Percentiles rank a stretch among this genome's conserved stretches.
These are phyloP conservation scores for Cranoglanis bouderius DNA, from an alignment of 2,113 vertebrate genomes.

Conservation along the genomic window DNA sequence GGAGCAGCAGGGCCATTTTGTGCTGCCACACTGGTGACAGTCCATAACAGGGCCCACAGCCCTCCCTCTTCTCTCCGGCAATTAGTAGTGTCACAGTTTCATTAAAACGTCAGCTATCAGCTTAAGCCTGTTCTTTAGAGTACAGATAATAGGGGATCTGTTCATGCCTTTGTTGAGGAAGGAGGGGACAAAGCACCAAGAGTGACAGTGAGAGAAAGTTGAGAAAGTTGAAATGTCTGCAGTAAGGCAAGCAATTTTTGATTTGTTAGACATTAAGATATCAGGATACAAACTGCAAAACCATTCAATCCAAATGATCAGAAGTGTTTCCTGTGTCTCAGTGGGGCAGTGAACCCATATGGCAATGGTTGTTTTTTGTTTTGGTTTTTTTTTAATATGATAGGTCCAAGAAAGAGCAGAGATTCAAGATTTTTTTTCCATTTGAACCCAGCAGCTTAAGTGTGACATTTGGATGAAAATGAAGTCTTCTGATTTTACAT, in stretches of 20 bases:
- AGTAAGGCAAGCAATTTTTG: neutral
- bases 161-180: constrained; percentile 34
- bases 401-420: constrained; percentile 38
- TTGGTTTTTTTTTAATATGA: neutral
- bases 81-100: constrained; percentile 80
- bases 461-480: constrained; percentile 46
- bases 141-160: constrained; percentile 51
- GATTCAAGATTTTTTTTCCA: constrained; percentile 3
- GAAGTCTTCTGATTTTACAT: constrained; percentile 5
- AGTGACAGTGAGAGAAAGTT: constrained; percentile 21
- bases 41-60: constrained; percentile 65
- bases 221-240: constrained; percentile 9
- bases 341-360: neutral
- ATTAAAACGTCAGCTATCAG: constrained; percentile 79
- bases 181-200: neutral
- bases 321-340: neutral
- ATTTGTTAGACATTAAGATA: neutral
- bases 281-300: neutral
- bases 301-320: neutral
- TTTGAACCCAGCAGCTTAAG: constrained; percentile 37
- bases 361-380: too few relatives aligned
- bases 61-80: constrained; percentile 70
- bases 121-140: constrained; percentile 50
- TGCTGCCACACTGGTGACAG: constrained; percentile 59
- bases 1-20: constrained; percentile 34